These are phyloP conservation scores for Phymatocera aterrima DNA, from an alignment of 2,888 invertebrate species.

Conservation along the genomic window DNA sequence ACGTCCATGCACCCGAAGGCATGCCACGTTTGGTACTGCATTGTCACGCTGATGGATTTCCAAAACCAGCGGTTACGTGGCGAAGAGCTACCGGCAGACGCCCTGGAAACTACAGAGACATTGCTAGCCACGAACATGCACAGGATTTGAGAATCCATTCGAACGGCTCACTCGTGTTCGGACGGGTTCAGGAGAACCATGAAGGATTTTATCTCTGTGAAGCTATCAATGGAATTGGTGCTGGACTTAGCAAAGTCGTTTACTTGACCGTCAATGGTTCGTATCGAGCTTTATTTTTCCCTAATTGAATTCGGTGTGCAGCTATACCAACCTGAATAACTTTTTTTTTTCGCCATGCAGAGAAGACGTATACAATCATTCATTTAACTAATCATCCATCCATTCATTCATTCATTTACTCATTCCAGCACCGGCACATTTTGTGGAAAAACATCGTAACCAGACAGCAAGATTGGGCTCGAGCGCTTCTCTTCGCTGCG, in stretches of 20 bases:
- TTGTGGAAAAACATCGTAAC: slow-evolving; percentile 82
- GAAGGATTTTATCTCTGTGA: slow-evolving; percentile 95
- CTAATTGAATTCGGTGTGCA: too few relatives aligned
- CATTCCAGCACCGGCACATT: slow-evolving; percentile 86
- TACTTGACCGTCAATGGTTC: slow-evolving; percentile 93
- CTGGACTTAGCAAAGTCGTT: slow-evolving; percentile 94
- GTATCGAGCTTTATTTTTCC: slow-evolving; percentile 63
- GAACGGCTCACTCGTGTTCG: slow-evolving; percentile 90
- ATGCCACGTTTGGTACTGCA: slow-evolving; percentile 79
- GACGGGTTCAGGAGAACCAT: slow-evolving; percentile 89
- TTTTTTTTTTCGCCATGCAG: too few relatives aligned
- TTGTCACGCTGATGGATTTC: slow-evolving; percentile 95
- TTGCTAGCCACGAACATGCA: slow-evolving; percentile 68
- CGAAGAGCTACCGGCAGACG: slow-evolving; percentile 87
- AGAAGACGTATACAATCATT: too few relatives aligned
- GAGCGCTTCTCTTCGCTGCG: slow-evolving; percentile 83
- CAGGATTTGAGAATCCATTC: slow-evolving; percentile 77
- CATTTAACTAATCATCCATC: neutral
- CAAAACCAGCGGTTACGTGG: slow-evolving; percentile 92
- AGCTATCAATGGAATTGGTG: slow-evolving; percentile 94
- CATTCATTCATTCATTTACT: neutral
- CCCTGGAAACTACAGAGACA: slow-evolving; percentile 71
- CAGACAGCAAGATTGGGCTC: slow-evolving; percentile 71
- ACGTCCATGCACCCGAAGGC: slow-evolving; percentile 78
- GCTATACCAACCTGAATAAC: too few relatives aligned